Percentiles rank a stretch among this genome's conserved stretches.
Conservation (phyloP, 2,888 invertebrate genomes). For the Calliopum simillimum region DNA sequence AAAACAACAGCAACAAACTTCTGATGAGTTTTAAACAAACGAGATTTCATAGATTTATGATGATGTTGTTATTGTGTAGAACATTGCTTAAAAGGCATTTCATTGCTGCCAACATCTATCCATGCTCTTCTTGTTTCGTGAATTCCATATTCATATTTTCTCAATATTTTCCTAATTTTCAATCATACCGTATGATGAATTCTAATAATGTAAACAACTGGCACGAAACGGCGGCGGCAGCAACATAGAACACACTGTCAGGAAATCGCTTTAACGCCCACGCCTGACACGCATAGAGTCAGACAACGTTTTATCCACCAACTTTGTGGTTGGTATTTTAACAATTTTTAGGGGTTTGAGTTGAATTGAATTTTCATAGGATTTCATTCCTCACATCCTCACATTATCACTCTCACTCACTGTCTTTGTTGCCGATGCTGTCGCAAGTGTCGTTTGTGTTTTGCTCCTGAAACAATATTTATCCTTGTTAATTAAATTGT, state of each 20-base stretch:
- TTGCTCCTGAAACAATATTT: conserved; percentile 63
- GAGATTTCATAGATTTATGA: conserved; percentile 60
- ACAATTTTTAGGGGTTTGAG: too few relatives aligned
- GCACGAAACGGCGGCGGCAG: too few relatives aligned
- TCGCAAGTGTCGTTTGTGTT: conserved; percentile 20
- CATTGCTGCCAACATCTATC: not conserved
- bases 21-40: conserved; percentile 54
- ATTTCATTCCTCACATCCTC: too few relatives aligned
- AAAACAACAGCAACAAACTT: not conserved
- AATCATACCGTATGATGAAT: conserved; percentile 31
- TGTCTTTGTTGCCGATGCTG: conserved; percentile 31
- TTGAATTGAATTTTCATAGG: too few relatives aligned
- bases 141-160: not conserved
- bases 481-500: conserved; percentile 67
- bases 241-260: too few relatives aligned
- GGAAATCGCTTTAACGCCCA: too few relatives aligned
- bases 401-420: not conserved
- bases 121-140: not conserved
- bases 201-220: conserved; percentile 21
- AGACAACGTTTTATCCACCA: too few relatives aligned
- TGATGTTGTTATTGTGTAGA: conserved; percentile 28
- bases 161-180: conserved; percentile 45
- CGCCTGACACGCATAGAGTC: too few relatives aligned
- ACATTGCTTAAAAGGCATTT: too few relatives aligned
- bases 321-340: too few relatives aligned